These are phyloP conservation scores for Psix sp. DNA, from an alignment of 1,140 invertebrate genomes.

Conservation along the genomic window DNA sequence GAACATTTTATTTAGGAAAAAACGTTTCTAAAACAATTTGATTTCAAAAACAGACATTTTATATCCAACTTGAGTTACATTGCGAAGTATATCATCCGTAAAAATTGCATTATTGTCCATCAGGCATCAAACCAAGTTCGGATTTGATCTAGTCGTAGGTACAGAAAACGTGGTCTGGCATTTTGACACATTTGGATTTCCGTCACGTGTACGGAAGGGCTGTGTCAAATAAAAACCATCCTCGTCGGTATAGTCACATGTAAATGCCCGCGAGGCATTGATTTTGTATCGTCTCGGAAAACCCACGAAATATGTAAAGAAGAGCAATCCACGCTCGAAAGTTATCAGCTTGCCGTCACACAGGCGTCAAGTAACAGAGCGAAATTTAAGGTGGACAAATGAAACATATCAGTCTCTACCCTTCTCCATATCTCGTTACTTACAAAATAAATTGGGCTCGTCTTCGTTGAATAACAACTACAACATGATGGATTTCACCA, in stretches of 20 bases:
- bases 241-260: conserved; percentile 11
- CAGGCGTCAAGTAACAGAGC: conserved; percentile 63
- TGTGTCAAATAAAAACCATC: conserved; percentile 29
- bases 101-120: conserved; percentile 25
- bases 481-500: no score
- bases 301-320: neutral
- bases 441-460: conserved; percentile 22
- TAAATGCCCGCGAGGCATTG: conserved; percentile 57
- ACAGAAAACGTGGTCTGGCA: conserved; percentile 15
- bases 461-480: conserved; percentile 25
- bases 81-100: neutral
- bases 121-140: conserved; percentile 5
- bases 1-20: no score
- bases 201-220: conserved; percentile 25
- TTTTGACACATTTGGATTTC: conserved; percentile 43
- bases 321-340: no score
- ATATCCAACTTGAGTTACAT: neutral
- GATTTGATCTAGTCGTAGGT: conserved; percentile 3
- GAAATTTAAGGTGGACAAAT: conserved; percentile 49
- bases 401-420: conserved; percentile 41
- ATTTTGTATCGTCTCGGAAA: conserved; percentile 63
- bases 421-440: conserved; percentile 33
- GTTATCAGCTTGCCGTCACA: conserved; percentile 46
- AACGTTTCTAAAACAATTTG: no score
- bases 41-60: no score